These are phyloP conservation scores for Pedicia rivosa DNA, from an alignment of 2,888 invertebrate species.

Conservation along the genomic window DNA sequence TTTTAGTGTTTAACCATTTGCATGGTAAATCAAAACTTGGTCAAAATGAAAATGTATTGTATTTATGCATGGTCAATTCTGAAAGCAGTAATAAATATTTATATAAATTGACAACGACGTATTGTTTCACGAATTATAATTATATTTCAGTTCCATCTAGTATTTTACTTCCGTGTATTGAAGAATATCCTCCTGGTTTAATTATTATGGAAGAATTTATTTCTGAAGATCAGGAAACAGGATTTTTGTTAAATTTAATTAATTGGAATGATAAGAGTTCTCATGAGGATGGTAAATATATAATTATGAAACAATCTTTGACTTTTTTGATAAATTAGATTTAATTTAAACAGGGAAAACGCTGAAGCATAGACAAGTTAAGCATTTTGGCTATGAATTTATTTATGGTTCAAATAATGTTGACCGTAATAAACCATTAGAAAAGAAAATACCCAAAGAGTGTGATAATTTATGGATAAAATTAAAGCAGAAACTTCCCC, in stretches of 20 bases:
- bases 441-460: slow-evolving; percentile 48
- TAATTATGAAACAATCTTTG: neutral
- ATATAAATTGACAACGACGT: too few species aligned
- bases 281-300: slow-evolving; percentile 7
- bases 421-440: slow-evolving; percentile 48
- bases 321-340: slow-evolving; percentile 18
- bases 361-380: slow-evolving; percentile 71
- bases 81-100: too few species aligned
- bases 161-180: slow-evolving; percentile 13
- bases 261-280: slow-evolving; percentile 31
- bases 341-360: too few species aligned
- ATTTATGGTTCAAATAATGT: slow-evolving; percentile 76
- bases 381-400: slow-evolving; percentile 87
- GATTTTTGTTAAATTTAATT: slow-evolving; percentile 41
- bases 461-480: slow-evolving; percentile 46
- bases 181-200: slow-evolving; percentile 49
- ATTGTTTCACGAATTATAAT: too few species aligned
- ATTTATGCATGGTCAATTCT: too few species aligned
- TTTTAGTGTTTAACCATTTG: slow-evolving; percentile 36
- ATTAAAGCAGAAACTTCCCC: slow-evolving; percentile 30
- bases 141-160: slow-evolving; percentile 18
- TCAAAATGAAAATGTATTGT: slow-evolving; percentile 43
- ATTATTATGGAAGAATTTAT: slow-evolving; percentile 53
- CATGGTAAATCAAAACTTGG: slow-evolving; percentile 43
- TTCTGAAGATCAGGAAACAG: slow-evolving; percentile 45